These are phyloP conservation scores for Merluccius polli DNA, from an alignment of 2,797 vertebrate species.

Conservation along the genomic window DNA sequence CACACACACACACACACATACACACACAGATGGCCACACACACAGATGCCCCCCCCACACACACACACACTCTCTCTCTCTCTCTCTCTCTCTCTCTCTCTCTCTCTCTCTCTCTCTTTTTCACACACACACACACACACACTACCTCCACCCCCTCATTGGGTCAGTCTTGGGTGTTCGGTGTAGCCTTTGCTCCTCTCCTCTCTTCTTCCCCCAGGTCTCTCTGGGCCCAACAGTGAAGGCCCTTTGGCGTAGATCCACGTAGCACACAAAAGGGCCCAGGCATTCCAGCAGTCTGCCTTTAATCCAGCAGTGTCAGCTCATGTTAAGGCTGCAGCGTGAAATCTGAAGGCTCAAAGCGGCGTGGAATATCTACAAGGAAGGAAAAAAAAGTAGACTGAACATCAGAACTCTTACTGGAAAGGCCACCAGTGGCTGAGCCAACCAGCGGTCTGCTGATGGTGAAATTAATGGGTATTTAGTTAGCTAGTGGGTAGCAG, in stretches of 20 bases:
- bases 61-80: not conserved
- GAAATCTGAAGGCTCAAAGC: constrained; percentile 95
- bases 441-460: constrained; percentile 41
- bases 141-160: not conserved
- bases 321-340: constrained; percentile 96
- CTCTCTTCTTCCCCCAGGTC: constrained; percentile 72
- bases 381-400: constrained; percentile 68
- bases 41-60: too few species aligned
- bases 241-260: constrained; percentile 93
- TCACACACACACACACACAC: not conserved
- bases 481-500: constrained; percentile 51
- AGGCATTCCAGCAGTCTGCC: constrained; percentile 98
- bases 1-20: too few species aligned
- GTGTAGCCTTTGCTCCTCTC: constrained; percentile 69
- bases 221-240: constrained; percentile 83
- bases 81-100: not conserved
- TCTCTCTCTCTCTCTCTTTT: not conserved
- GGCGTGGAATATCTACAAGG: constrained; percentile 85
- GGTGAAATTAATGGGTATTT: constrained; percentile 69
- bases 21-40: too few species aligned
- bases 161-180: constrained; percentile 40
- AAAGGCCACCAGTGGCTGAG: constrained; percentile 65
- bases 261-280: constrained; percentile 85
- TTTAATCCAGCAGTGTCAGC: constrained; percentile 98
- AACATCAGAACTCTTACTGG: constrained; percentile 84